Conservation (phyloP, 2,888 invertebrate genomes). For the Ametastegia equiseti region DNA sequence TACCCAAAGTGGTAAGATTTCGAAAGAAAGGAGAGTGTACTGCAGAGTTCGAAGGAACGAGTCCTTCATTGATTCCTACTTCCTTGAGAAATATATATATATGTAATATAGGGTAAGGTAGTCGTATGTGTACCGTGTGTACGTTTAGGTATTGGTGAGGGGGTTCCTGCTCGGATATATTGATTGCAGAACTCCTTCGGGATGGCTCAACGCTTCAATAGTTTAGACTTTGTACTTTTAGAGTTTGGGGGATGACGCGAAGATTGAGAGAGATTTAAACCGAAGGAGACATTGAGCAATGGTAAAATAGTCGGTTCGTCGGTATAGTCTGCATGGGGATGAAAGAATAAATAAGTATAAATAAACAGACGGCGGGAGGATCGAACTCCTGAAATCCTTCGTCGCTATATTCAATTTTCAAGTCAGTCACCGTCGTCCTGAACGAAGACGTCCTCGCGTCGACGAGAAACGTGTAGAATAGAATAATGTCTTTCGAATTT, state of each 20-base stretch:
- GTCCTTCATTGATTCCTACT: not conserved
- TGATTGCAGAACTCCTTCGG: slow-evolving; percentile 30
- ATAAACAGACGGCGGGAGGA: too few species aligned
- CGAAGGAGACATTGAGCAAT: not conserved
- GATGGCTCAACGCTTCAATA: slow-evolving; percentile 34
- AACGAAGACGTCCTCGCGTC: not conserved
- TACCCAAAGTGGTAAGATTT: slow-evolving; percentile 35
- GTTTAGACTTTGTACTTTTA: slow-evolving; percentile 23
- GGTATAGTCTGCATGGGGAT: not conserved
- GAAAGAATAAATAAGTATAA: too few species aligned
- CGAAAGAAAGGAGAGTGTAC: not conserved
- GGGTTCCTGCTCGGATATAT: slow-evolving; percentile 24
- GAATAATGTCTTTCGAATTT: not conserved
- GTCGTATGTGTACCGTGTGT: not conserved
- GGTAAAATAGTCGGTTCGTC: not conserved
- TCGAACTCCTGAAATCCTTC: not conserved
- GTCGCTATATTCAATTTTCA: not conserved
- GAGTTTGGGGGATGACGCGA: not conserved
- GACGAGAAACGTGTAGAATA: not conserved
- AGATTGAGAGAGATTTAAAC: not conserved
- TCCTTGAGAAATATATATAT: slow-evolving; percentile 26
- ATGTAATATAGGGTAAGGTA: not conserved
- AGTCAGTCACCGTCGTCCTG: not conserved
- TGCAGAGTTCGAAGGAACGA: slow-evolving; percentile 5
- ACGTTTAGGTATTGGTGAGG: not conserved